Evolutionary conservation across 2,113 vertebrate genomes (phyloP), one percentile per base, ranked within the genome.

Genomic region (Bagarius yarrelli): DNA sequence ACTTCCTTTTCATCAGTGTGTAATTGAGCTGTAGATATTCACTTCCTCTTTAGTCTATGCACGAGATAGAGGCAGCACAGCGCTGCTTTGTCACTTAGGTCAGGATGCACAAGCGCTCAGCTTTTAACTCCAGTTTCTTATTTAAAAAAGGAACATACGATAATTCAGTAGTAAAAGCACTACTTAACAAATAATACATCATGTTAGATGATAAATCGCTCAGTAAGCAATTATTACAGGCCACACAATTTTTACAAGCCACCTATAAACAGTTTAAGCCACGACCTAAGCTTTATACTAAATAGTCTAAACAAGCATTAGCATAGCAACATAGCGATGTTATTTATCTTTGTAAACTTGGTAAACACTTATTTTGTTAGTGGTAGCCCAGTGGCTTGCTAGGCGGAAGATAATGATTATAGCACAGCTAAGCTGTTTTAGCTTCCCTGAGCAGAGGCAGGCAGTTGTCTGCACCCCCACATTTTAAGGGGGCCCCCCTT

Each of bases 11-110:
- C 21, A 30, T 30, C 27, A 47, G 12, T 50, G 30, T 76, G 25
- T 77, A 76, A 83, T 77, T 80, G 81, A 73, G 64, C 67, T 77
- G 36, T 78, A 40, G 36, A 71, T 76, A 76, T 76, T 76, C 63
- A 85, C 77, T 85, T 85, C 81, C 81, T 76, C 75, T 50, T 66
- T 25, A 55, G 75, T 78, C 52, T 12, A 13, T 40, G 34, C 55
- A 79, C 25, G 12, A 23, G 44, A 80, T 82, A 44, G 50, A 52
- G 11, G 44, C 21, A 77, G n/a, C 57, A 77, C 30, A 71, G 2
- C 0, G 13, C 16, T 53, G 14, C 15, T 52, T 44, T 27, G 67
- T 52, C 67, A 52, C 44, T 19, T 8, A 69, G 3, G 14, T 18
- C 11, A 44, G 36, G 44, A 6, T 14, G 21, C 40, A 14, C 21